Base-by-base conservation (phyloP, 2,888 invertebrate species). In the Gisinianus flammeolus region DNA sequence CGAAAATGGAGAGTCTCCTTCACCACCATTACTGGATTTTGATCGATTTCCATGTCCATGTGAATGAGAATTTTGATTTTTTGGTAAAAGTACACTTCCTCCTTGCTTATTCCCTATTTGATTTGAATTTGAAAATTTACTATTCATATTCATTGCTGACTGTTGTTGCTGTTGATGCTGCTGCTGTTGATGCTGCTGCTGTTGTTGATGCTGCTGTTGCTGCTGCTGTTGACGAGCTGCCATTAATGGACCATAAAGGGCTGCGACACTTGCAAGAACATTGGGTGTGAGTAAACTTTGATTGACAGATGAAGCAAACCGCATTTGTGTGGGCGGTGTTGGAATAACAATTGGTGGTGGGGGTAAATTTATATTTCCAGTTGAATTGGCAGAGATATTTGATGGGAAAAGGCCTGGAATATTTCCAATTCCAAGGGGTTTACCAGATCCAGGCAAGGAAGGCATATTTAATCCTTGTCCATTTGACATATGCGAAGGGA, bases 1-100 rank as follows among this genome's bases (percentile, higher is more conserved):
- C 70, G 94, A 94, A 88, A 95, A 95, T 0, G 95, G 96, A 28
- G 95, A 94, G 33, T 81, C 82, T 30, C 82, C 85, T 4, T 79
- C 82, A 26, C 74, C 79, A 10, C 35, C 64, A 8, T 67, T 35
- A 35, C 56, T 56, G 12, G 30, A 44, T 35, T 71, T 77, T 28
- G 72, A 67, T 31, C 72, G 26, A 44, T 8, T 44, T 30, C 54
- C 52, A 33, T 68, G n/a, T 33, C 69, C 69, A 22, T 70, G 68
- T 31, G 52, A 28, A 31, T 75, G 81, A 56, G 78, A 79, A 52
- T 77, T 80, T 74, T 81, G 81, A 79, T 79, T 79, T 68, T 79
- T 81, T 35, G 81, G 81, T 33, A 81, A 74, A 35, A 81, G 70
- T 64, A 81, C 79, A 54, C 67, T 77, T 30, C 73, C 73, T 33